Percentiles rank a stretch among this genome's conserved stretches.
These are phyloP conservation scores for Cynopterus sphinx DNA, from an alignment of 2,797 vertebrate genomes.

Conservation along the genomic window DNA sequence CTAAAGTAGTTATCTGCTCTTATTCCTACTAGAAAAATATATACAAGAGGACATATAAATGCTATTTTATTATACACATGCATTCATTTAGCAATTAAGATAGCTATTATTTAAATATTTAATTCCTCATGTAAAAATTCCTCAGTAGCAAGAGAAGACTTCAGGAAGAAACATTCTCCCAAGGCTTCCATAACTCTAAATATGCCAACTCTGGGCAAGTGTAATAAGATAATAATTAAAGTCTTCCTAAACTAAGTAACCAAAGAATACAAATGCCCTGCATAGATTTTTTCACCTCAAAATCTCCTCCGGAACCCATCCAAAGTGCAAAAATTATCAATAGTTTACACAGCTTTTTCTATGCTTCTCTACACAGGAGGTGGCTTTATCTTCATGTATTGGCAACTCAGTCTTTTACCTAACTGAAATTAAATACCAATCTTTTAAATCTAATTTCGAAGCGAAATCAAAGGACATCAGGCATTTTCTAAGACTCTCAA, in stretches of 20 bases:
- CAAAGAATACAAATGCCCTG: neutral
- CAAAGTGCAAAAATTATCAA: neutral
- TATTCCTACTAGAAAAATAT: neutral
- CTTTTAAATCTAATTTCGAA: neutral
- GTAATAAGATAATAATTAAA: neutral
- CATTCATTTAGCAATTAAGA: neutral
- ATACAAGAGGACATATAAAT: neutral
- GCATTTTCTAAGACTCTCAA: neutral
- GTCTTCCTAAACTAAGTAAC: neutral
- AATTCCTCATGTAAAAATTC: constrained; percentile 10
- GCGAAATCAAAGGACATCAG: neutral
- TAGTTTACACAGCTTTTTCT: neutral
- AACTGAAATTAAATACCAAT: neutral
- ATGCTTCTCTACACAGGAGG: neutral
- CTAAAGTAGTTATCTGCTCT: neutral
- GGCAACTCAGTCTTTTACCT: neutral
- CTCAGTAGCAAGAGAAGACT: neutral
- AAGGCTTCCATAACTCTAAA: neutral
- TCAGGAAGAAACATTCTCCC: neutral
- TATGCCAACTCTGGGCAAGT: neutral
- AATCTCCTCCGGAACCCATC: neutral
- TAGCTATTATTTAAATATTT: constrained; percentile 15
- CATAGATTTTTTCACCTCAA: neutral
- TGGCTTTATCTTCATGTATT: neutral
- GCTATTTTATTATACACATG: neutral